These are phyloP conservation scores for Hiodon tergisus DNA, from an alignment of 2,113 vertebrate species.

Conservation along the genomic window DNA sequence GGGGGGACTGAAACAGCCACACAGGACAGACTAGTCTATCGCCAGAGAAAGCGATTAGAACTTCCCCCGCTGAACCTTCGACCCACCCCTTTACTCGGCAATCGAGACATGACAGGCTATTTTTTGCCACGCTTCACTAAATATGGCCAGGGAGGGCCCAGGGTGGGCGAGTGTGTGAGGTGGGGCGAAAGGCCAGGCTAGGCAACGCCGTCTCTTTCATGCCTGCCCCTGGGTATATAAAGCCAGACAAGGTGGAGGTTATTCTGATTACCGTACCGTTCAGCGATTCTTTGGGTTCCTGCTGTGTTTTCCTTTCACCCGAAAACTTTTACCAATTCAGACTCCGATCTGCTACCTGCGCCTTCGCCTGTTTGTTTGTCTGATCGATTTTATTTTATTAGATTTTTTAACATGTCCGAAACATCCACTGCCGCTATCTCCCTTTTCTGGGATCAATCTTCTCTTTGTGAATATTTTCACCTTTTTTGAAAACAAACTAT, in stretches of 20 bases:
- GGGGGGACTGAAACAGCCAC: constrained; percentile 47
- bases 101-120: constrained; percentile 81
- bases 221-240: constrained; percentile 82
- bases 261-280: constrained; percentile 58
- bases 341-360: too few relatives aligned
- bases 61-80: constrained; percentile 39
- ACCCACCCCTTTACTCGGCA: constrained; percentile 45
- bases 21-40: constrained; percentile 59
- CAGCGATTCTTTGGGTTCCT: constrained; percentile 6
- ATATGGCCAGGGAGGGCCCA: constrained; percentile 83
- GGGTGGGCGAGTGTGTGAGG: constrained; percentile 53
- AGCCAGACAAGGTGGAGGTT: constrained; percentile 68
- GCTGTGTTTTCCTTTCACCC: neutral
- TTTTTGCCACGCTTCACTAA: constrained; percentile 95
- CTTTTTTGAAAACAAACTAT: neutral
- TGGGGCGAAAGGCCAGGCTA: constrained; percentile 35
- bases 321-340: too few relatives aligned
- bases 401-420: neutral
- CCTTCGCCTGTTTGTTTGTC: neutral
- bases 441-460: neutral
- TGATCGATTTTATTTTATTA: neutral
- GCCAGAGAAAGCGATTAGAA: constrained; percentile 54
- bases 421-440: neutral
- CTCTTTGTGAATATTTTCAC: neutral
- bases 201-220: constrained; percentile 57